Conservation (phyloP, 2,888 invertebrate species). For the Athalia rosae region DNA sequence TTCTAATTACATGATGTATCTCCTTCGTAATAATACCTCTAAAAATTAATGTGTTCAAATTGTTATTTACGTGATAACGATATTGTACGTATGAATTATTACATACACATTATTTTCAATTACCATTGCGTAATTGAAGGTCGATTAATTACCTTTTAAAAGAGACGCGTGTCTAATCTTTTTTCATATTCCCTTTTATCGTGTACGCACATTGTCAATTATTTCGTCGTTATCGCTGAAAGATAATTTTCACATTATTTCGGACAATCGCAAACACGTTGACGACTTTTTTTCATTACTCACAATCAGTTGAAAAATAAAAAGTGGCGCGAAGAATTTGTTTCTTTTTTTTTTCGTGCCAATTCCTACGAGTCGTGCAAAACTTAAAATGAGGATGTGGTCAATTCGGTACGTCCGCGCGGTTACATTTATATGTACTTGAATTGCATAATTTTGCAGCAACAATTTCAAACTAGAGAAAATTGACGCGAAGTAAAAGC, state of each 20-base stretch:
- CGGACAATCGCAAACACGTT: no score
- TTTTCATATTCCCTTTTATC: background rate
- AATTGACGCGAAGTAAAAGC: constrained; percentile 17
- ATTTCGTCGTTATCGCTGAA: no score
- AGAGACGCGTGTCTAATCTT: background rate
- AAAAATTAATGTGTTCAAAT: background rate
- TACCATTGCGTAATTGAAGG: constrained; percentile 2
- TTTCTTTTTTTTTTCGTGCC: background rate
- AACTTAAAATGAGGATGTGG: constrained; percentile 33
- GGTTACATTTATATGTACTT: background rate
- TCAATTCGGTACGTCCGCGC: constrained; percentile 17
- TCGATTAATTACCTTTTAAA: background rate
- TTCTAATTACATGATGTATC: background rate
- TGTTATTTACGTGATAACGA: constrained; percentile 14
- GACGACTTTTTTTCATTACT: background rate
- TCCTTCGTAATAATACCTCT: background rate
- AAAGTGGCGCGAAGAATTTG: constrained; percentile 2
- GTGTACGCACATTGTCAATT: background rate
- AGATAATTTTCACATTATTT: no score
- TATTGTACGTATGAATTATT: constrained; percentile 2
- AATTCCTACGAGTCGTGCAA: constrained; percentile 24
- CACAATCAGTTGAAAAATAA: background rate
- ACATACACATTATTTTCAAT: background rate
- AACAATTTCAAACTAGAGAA: background rate
- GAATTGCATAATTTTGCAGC: background rate